Evolutionary conservation across 2,797 vertebrate genomes (phyloP).

Genomic region (Phrynocephalus guinanensis): DNA sequence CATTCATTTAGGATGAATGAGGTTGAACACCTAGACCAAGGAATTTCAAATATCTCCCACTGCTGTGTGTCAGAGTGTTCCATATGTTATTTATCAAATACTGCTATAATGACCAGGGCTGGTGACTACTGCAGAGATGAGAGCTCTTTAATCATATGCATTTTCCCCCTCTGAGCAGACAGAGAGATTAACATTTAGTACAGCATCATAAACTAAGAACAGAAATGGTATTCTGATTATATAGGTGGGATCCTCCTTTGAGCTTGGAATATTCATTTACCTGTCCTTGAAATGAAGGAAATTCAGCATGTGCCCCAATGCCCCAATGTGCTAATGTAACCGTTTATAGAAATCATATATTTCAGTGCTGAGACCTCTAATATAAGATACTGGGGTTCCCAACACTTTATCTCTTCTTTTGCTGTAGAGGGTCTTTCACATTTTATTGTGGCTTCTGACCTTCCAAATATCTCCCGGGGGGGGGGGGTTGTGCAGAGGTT

Average conservation of each 20-base stretch:
- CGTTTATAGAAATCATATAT: background rate
- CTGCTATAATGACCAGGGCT: slow-evolving; percentile 26
- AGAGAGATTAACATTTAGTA: slow-evolving; percentile 34
- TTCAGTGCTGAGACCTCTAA: background rate
- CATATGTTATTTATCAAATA: slow-evolving; percentile 64
- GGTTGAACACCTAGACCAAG: slow-evolving; percentile 24
- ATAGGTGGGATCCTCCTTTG: slow-evolving; percentile 28
- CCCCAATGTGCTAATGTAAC: background rate
- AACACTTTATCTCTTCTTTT: background rate
- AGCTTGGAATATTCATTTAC: background rate
- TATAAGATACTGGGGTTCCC: fast-evolving
- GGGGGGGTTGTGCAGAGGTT: background rate
- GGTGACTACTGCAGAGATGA: slow-evolving; percentile 19
- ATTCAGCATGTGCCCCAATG: background rate
- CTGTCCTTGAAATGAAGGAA: slow-evolving; percentile 20
- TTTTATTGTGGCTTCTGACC: background rate
- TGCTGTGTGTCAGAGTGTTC: slow-evolving; percentile 47
- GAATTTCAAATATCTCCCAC: slow-evolving; percentile 56
- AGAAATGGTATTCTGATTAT: background rate
- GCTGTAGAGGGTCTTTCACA: background rate
- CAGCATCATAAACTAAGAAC: slow-evolving; percentile 22
- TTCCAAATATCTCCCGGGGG: background rate
- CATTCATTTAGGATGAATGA: slow-evolving; percentile 58
- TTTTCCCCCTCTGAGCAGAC: slow-evolving; percentile 5
- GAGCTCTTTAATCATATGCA: slow-evolving; percentile 36